phyloP scores from a whole-genome alignment of 2,888 invertebrate genomes.

The Pollenia amentaria region DNA sequence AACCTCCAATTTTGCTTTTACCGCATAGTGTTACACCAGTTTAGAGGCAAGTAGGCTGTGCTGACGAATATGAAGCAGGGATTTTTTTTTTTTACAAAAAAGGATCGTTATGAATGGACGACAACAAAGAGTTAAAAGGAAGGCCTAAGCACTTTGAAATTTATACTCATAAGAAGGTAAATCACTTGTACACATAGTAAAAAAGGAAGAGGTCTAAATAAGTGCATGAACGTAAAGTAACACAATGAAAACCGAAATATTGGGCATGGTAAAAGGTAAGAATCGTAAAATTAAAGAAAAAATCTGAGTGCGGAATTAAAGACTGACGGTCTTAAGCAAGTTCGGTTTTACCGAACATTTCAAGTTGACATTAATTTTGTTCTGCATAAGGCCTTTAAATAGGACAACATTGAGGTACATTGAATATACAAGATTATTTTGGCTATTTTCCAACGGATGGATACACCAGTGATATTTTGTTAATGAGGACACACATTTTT shows the following conservation, averaged over 20 bases:
- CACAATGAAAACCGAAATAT: background rate
- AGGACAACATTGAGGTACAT: too few relatives aligned
- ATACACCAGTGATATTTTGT: too few relatives aligned
- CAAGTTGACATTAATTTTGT: too few relatives aligned
- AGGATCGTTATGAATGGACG: slow-evolving; percentile 51
- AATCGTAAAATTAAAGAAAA: background rate
- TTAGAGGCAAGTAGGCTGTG: slow-evolving; percentile 36
- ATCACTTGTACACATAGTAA: slow-evolving; percentile 44
- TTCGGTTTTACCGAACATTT: too few relatives aligned
- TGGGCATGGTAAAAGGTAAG: slow-evolving; percentile 17
- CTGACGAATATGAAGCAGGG: slow-evolving; percentile 1
- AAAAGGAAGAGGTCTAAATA: slow-evolving; percentile 30
- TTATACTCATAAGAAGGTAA: slow-evolving; percentile 38
- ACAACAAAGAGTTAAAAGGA: slow-evolving; percentile 32
- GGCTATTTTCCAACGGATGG: too few relatives aligned
- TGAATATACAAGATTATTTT: too few relatives aligned
- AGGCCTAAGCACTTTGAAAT: slow-evolving; percentile 53
- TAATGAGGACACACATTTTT: too few relatives aligned
- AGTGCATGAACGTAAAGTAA: background rate
- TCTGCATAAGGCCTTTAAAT: too few relatives aligned
- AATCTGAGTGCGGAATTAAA: background rate
- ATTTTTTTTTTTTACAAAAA: slow-evolving; percentile 22
- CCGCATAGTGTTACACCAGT: slow-evolving; percentile 24
- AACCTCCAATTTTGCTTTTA: background rate
- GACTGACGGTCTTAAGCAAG: background rate